A percentile compares a stretch with the other conserved stretches of the same genome.
phyloP scores from a whole-genome alignment of 2,888 invertebrate species.

The Brachylomia viminalis region DNA sequence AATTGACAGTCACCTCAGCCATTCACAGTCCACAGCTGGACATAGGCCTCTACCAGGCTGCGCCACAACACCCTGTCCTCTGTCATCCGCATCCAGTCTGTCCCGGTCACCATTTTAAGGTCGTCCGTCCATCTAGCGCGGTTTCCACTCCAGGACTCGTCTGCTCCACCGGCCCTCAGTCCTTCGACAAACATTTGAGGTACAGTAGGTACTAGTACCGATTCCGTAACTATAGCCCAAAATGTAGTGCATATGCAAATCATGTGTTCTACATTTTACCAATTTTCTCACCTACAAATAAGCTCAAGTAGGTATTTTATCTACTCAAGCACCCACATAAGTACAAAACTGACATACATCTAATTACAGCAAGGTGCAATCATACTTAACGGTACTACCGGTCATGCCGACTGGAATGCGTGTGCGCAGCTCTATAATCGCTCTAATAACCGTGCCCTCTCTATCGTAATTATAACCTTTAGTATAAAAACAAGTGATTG shows the following conservation, averaged over 20 bases:
- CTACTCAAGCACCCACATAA: not conserved
- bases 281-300: constrained; percentile 8
- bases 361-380: constrained; percentile 63
- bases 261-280: not conserved
- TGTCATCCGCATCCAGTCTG: not conserved
- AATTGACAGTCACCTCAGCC: not conserved
- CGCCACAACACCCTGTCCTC: not conserved
- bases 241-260: not conserved
- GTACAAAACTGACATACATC: constrained; percentile 46
- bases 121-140: not conserved
- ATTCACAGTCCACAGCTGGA: not conserved
- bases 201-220: not conserved
- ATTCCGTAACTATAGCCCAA: not conserved
- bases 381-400: constrained; percentile 65
- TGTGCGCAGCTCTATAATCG: constrained; percentile 53
- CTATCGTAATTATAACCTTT: constrained; percentile 59
- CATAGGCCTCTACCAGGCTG: not conserved
- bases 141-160: not conserved
- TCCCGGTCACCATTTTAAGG: not conserved
- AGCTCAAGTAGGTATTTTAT: constrained; percentile 3
- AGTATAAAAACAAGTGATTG: constrained; percentile 39
- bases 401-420: constrained; percentile 56
- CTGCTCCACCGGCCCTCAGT: too few species aligned
- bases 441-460: constrained; percentile 57
- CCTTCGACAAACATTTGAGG: not conserved